These are phyloP conservation scores for Pogoniulus pusillus DNA, from an alignment of 2,797 vertebrate genomes.

Conservation along the genomic window DNA sequence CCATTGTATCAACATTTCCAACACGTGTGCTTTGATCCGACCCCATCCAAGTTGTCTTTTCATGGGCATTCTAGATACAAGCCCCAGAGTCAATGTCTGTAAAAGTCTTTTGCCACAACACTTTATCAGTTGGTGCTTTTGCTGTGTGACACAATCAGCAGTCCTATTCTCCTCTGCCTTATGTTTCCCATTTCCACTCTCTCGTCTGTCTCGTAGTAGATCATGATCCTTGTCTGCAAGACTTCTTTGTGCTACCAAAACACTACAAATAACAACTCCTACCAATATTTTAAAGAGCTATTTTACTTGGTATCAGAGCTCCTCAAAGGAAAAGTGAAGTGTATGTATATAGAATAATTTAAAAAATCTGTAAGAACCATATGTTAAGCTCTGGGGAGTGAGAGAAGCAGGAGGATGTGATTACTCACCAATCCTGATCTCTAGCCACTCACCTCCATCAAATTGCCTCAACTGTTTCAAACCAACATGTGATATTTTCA, in stretches of 20 bases:
- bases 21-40: not conserved
- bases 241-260: not conserved
- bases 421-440: not conserved
- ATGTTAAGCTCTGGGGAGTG: fast-evolving
- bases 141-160: not conserved
- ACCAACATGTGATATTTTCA: not conserved
- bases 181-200: not conserved
- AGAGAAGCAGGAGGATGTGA: not conserved
- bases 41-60: not conserved
- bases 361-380: fast-evolving
- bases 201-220: not conserved
- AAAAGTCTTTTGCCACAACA: not conserved
- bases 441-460: not conserved
- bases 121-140: not conserved
- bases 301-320: not conserved
- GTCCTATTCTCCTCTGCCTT: not conserved
- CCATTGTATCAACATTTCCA: not conserved
- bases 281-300: not conserved
- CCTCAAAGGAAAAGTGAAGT: not conserved
- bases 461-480: not conserved
- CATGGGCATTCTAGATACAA: fast-evolving
- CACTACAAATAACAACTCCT: not conserved
- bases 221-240: not conserved
- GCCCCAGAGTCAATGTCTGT: not conserved
- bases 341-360: not conserved